These are phyloP conservation scores for Hemiscyllium ocellatum DNA, from an alignment of 2,113 vertebrate species.

Conservation along the genomic window DNA sequence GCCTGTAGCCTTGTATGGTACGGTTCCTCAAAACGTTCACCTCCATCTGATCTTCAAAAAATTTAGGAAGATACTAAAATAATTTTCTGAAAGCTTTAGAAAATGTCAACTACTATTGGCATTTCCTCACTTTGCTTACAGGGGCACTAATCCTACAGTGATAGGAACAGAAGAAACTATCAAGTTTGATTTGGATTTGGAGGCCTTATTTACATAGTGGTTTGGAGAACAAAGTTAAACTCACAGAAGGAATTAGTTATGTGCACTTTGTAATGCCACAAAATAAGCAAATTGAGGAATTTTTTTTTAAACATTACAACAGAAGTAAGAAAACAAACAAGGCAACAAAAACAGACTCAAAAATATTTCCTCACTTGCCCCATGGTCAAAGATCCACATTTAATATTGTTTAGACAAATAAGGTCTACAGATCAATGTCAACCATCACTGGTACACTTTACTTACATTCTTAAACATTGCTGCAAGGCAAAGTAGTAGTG, in stretches of 20 bases:
- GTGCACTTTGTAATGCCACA: background rate
- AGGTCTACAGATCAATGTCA: background rate
- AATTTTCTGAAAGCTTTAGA: background rate
- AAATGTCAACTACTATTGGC: background rate
- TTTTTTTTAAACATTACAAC: background rate
- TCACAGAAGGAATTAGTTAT: background rate
- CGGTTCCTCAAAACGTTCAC: no score
- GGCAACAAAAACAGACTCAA: background rate
- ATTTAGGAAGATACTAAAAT: background rate
- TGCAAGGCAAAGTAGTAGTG: background rate
- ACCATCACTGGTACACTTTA: background rate
- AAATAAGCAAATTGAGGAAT: background rate
- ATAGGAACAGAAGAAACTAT: background rate
- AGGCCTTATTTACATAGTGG: background rate
- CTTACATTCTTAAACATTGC: background rate
- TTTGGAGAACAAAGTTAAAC: background rate
- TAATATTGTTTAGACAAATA: background rate
- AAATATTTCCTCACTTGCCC: background rate
- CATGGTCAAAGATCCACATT: no score
- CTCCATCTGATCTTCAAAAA: background rate
- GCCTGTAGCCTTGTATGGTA: no score
- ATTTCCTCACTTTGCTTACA: background rate
- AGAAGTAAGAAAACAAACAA: background rate
- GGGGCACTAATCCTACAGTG: background rate
- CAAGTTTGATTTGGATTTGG: background rate